Percentiles rank a stretch among this genome's conserved stretches.
Evolutionary conservation across 2,888 invertebrate species (phyloP).

Genomic region (Pollenia angustigena): DNA sequence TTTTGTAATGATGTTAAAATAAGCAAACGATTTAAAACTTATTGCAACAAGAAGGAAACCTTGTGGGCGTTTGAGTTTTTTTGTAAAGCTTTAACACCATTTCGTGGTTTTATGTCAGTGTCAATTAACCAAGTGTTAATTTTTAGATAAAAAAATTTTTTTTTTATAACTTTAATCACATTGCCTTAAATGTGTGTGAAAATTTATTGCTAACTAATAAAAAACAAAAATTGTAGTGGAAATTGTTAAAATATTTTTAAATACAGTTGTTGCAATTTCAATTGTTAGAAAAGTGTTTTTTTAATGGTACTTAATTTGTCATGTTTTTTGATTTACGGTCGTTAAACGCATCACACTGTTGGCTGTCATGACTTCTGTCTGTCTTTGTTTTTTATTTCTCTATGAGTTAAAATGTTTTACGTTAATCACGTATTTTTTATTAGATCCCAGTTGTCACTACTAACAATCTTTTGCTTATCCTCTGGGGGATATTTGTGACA

Average conservation of each 20-base stretch:
- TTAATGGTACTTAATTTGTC: constrained; percentile 67
- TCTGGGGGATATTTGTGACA: constrained; percentile 50
- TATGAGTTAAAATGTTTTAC: constrained; percentile 24
- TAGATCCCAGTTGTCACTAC: constrained; percentile 30
- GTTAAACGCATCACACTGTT: constrained; percentile 45
- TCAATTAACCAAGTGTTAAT: constrained; percentile 53
- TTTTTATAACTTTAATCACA: neutral
- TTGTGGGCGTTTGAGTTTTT: constrained; percentile 37
- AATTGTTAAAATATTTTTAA: constrained; percentile 35
- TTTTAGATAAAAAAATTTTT: constrained; percentile 30
- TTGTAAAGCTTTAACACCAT: constrained; percentile 14
- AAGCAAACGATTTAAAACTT: constrained; percentile 2
- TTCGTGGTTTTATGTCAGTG: constrained; percentile 49
- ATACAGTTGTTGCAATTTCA: constrained; percentile 41
- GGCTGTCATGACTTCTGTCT: neutral
- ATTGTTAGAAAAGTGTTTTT: constrained; percentile 23
- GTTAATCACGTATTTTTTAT: constrained; percentile 62
- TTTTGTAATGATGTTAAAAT: constrained; percentile 62
- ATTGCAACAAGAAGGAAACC: neutral
- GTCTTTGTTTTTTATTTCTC: neutral
- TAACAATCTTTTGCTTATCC: constrained; percentile 37
- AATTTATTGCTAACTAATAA: neutral
- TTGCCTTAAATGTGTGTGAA: constrained; percentile 20
- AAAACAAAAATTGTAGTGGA: neutral
- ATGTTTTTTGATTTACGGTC: constrained; percentile 61